phyloP scores from a whole-genome alignment of 2,113 vertebrate species.

The Siniperca knerii region DNA sequence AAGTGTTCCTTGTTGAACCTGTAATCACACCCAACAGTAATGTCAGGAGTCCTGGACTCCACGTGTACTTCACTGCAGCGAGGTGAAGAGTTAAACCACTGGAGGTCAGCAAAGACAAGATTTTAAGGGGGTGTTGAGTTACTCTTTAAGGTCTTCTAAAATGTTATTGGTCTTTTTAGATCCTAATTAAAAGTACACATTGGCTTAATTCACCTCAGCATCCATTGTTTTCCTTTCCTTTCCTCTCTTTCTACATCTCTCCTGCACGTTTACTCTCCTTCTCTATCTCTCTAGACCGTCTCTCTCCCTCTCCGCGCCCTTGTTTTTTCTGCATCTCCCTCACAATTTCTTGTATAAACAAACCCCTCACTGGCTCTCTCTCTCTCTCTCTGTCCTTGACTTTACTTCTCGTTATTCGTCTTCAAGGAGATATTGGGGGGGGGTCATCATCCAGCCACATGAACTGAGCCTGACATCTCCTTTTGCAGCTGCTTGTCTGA shows the following conservation, averaged over 20 bases:
- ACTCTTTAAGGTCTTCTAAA: neutral
- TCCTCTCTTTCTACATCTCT: neutral
- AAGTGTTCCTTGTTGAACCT: neutral
- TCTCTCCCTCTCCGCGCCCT: conserved; percentile 15
- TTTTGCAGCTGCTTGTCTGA: conserved; percentile 55
- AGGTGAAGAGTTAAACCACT: neutral
- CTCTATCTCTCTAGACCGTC: neutral
- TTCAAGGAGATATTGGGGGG: conserved; percentile 67
- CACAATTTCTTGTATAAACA: conserved; percentile 70
- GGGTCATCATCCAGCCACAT: conserved; percentile 73
- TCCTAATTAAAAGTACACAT: neutral
- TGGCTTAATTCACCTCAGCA: neutral
- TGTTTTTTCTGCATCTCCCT: conserved; percentile 33
- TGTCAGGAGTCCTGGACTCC: neutral
- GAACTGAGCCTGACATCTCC: conserved; percentile 62
- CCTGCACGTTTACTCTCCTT: neutral
- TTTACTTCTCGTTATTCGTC: conserved; percentile 71
- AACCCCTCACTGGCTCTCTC: conserved; percentile 45
- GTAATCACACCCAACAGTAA: neutral
- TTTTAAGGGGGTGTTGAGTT: neutral
- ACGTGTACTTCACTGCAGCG: neutral
- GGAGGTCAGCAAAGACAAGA: conserved; percentile 6
- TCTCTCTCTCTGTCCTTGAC: conserved; percentile 66
- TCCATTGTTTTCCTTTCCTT: neutral
- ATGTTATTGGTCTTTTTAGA: neutral